Evolutionary conservation across 2,888 invertebrate genomes (phyloP).

Genomic region (Ormyrus rosae): DNA sequence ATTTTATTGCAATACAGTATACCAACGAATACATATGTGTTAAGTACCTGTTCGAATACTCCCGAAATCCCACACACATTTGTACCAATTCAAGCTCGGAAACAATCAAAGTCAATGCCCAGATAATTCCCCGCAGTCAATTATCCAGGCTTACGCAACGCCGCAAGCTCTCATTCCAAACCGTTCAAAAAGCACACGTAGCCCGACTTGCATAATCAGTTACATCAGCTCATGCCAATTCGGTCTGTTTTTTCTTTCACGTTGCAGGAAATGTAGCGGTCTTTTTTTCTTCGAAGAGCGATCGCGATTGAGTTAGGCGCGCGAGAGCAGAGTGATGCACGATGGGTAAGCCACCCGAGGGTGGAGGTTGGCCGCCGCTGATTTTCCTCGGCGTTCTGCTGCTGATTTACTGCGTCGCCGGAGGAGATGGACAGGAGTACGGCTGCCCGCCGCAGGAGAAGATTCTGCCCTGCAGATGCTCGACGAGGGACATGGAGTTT

Average conservation of each 20-base stretch:
- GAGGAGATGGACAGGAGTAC: slow-evolving; percentile 64
- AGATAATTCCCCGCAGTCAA: no score
- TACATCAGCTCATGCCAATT: no score
- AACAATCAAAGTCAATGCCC: no score
- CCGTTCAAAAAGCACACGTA: no score
- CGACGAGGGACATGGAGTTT: slow-evolving; percentile 85
- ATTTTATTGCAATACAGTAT: no score
- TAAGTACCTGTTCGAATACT: no score
- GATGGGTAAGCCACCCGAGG: slow-evolving; percentile 72
- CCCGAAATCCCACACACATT: no score
- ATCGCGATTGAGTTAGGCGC: not conserved
- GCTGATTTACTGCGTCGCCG: slow-evolving; percentile 18
- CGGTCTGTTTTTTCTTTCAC: not conserved
- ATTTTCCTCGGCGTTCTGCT: slow-evolving; percentile 60
- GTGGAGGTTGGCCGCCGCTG: slow-evolving; percentile 57
- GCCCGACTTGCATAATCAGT: no score
- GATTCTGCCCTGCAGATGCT: slow-evolving; percentile 89
- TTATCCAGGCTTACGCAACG: no score
- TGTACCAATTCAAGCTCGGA: no score
- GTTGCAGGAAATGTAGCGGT: slow-evolving; percentile 45
- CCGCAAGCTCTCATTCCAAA: no score
- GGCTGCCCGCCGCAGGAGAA: slow-evolving; percentile 86
- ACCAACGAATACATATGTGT: no score
- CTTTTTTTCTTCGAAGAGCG: not conserved
- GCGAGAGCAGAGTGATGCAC: slow-evolving; percentile 64